phyloP scores from a whole-genome alignment of 2,888 invertebrate species.

The Drosophila acutilabella region DNA sequence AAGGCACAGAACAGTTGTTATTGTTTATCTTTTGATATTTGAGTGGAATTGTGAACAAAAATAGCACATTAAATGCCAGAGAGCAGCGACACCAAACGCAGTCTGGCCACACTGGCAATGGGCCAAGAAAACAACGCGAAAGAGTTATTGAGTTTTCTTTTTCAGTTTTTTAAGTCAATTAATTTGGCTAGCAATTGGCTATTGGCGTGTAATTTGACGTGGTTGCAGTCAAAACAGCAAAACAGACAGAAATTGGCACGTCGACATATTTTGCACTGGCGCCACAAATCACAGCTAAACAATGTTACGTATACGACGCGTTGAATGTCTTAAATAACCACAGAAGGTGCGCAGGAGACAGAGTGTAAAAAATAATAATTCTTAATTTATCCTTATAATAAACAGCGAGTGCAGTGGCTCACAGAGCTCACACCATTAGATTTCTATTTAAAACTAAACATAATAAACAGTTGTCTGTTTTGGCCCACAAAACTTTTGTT shows the following conservation, averaged over 20 bases:
- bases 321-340: slow-evolving; percentile 29
- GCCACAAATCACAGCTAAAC: slow-evolving; percentile 28
- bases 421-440: no score
- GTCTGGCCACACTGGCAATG: slow-evolving; percentile 48
- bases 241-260: slow-evolving; percentile 49
- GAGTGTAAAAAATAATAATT: no score
- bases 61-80: slow-evolving; percentile 63
- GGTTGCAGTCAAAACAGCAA: slow-evolving; percentile 45
- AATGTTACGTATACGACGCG: slow-evolving; percentile 43
- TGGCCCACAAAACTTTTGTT: slow-evolving; percentile 28
- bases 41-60: slow-evolving; percentile 36
- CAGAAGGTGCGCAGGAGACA: neutral
- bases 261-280: slow-evolving; percentile 26
- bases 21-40: slow-evolving; percentile 41
- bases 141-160: neutral
- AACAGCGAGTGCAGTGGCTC: no score
- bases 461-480: no score
- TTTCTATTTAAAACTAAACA: no score
- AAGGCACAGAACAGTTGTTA: slow-evolving; percentile 20
- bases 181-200: slow-evolving; percentile 44
- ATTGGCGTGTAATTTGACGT: slow-evolving; percentile 58
- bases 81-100: slow-evolving; percentile 66
- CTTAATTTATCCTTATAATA: no score
- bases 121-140: slow-evolving; percentile 23
- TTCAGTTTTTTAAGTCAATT: slow-evolving; percentile 44